These are phyloP conservation scores for Columba janthina DNA, from an alignment of 2,113 vertebrate species.

Conservation along the genomic window DNA sequence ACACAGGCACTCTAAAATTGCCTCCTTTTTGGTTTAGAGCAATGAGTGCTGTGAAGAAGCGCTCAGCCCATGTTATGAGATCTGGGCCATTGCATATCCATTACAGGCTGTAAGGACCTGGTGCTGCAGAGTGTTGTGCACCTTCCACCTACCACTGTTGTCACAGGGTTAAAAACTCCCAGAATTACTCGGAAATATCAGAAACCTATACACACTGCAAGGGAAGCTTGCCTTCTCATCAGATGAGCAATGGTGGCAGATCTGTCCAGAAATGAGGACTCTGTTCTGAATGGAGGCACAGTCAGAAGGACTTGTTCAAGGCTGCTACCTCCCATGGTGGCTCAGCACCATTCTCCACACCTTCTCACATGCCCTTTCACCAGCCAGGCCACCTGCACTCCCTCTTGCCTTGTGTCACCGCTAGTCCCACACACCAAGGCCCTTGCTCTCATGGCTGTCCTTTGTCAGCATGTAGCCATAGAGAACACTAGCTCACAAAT, in stretches of 20 bases:
- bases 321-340: fast-evolving
- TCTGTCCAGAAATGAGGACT: neutral
- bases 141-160: neutral
- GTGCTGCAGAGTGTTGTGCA: neutral
- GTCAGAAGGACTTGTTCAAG: neutral
- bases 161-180: neutral
- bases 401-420: neutral
- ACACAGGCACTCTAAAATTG: neutral
- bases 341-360: neutral
- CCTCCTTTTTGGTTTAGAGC: neutral
- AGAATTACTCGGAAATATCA: neutral
- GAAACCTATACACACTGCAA: neutral
- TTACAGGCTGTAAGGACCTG: neutral
- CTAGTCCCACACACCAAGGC: neutral
- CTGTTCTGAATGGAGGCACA: neutral
- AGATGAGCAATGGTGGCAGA: neutral
- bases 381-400: neutral
- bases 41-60: neutral
- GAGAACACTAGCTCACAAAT: fast-evolving
- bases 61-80: fast-evolving
- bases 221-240: neutral
- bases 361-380: neutral
- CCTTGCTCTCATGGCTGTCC: neutral
- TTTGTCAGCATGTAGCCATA: fast-evolving
- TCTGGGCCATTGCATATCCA: neutral